These are phyloP conservation scores for Umimayanthus kanabou DNA, from an alignment of 92 coral and sea anemone genomes.

Conservation along the genomic window DNA sequence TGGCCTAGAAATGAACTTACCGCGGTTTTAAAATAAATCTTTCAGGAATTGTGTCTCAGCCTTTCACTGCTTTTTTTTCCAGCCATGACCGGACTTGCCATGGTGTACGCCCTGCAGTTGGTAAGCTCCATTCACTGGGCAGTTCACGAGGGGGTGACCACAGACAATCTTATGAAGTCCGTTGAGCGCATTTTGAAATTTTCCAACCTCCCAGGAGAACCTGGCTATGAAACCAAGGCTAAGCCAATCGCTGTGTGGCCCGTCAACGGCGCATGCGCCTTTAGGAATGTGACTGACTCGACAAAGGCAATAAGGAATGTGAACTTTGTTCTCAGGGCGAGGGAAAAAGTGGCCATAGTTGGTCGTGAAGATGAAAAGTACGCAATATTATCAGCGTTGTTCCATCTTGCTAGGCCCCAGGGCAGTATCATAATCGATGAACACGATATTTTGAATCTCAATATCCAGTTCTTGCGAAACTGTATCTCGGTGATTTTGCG, in stretches of 20 bases:
- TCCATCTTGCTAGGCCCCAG: slow-evolving; percentile 36
- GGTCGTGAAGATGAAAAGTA: slow-evolving; percentile 41
- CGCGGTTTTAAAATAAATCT: background rate
- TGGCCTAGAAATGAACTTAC: background rate
- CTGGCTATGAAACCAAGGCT: slow-evolving; percentile 52
- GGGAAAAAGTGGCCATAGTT: slow-evolving; percentile 47
- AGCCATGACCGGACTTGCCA: slow-evolving; percentile 40
- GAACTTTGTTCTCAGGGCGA: slow-evolving; percentile 29
- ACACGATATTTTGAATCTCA: slow-evolving; percentile 29
- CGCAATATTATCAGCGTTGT: slow-evolving; percentile 40
- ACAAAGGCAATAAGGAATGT: slow-evolving; percentile 17
- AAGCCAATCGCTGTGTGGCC: slow-evolving; percentile 60
- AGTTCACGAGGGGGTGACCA: slow-evolving; percentile 34
- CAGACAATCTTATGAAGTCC: slow-evolving; percentile 41
- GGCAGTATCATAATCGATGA: slow-evolving; percentile 46
- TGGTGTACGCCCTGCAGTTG: slow-evolving; percentile 36
- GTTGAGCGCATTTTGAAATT: slow-evolving; percentile 39
- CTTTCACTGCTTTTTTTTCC: background rate
- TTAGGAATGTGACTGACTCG: slow-evolving; percentile 16
- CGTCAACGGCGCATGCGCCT: slow-evolving; percentile 34
- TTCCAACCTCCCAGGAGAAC: slow-evolving; percentile 46
- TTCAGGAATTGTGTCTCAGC: background rate
- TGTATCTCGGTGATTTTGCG: slow-evolving; percentile 48
- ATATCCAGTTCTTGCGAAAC: slow-evolving; percentile 41
- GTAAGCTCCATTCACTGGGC: slow-evolving; percentile 41